Evolutionary conservation across 2,797 vertebrate genomes (phyloP), one percentile per base, ranked within the genome.

Genomic region (Pampus argenteus): DNA sequence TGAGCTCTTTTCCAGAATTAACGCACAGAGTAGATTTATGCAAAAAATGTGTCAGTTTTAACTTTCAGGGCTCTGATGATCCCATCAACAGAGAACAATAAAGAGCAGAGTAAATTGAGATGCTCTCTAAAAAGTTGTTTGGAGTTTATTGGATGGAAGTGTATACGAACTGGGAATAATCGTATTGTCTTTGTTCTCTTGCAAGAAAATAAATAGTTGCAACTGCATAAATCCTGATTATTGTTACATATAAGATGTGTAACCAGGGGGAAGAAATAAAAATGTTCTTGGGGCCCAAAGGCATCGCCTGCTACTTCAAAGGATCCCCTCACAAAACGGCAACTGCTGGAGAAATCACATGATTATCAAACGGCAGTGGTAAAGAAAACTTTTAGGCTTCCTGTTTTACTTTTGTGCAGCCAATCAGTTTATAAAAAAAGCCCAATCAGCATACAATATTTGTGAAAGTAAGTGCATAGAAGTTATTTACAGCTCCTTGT

Each of bases 321-420:
- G 58, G 57, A 78, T 75, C 72, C 66, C 49, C 79, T 63, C 52
- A 54, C 47, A 56, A 26, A 42, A n/a, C 18, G 49, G 48, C 22
- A 22, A 74, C 44, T 55, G 25, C 44, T 55, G 25, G 9, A 47
- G 18, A 71, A 76, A 14, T 67, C 69, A 68, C 58, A 62, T 7
- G 48, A 63, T 57, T 29, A 55, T 52, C 23, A 66, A 55, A 45
- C n/a, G n/a, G 26, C 18, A 70, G 10, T 48, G 44, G 54, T 31
- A 56, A 38, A 8, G 2, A 4, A 36, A 50, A 25, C 9, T 15
- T 52, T 49, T 29, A 29, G 5, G 13, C 34, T 29, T 42, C 13
- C 7, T 29, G 5, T 48, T 48, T 23, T 10, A 22, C 13, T 48
- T 48, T 23, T 23, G 11, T 23, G 11, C 10, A 11, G 31, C 3